Evolutionary conservation across 35 echinoderm and acorn worm species (phyloP).

Genomic region (Heliocidaris tuberculata): DNA sequence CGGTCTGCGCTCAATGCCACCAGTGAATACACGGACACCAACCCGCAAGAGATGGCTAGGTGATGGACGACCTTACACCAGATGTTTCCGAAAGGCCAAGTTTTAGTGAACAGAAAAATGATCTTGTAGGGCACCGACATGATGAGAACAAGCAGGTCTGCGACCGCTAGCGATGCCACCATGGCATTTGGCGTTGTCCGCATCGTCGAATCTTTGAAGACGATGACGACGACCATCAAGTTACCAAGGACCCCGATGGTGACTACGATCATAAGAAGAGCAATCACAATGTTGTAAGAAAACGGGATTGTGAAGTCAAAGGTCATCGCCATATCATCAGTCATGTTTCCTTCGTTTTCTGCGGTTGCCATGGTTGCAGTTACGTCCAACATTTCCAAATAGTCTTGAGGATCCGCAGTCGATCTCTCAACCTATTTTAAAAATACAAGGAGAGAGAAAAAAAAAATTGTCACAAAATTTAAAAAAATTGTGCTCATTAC

Average conservation of each 20-base stretch:
- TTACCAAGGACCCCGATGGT: conserved; percentile 80
- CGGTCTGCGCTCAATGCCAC: conserved; percentile 78
- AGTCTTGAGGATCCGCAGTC: background rate
- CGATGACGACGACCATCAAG: conserved; percentile 72
- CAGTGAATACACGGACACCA: conserved; percentile 79
- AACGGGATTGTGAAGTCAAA: background rate
- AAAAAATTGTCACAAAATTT: background rate
- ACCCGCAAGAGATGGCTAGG: conserved; percentile 59
- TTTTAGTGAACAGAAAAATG: conserved; percentile 37
- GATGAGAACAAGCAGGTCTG: conserved; percentile 75
- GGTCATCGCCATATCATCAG: background rate
- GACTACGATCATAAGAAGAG: conserved; percentile 59
- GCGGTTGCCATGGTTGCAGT: background rate
- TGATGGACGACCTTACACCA: conserved; percentile 67
- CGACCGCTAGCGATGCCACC: conserved; percentile 86
- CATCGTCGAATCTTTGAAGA: conserved; percentile 76
- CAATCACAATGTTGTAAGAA: conserved; percentile 31
- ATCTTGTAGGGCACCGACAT: conserved; percentile 73
- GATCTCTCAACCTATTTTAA: background rate
- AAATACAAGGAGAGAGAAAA: background rate
- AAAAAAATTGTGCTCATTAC: background rate
- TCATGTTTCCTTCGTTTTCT: background rate
- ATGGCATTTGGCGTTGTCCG: conserved; percentile 82
- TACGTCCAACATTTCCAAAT: background rate
- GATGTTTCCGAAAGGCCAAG: conserved; percentile 52